Conservation (phyloP, 2,888 invertebrate genomes). For the Acleris literana region DNA sequence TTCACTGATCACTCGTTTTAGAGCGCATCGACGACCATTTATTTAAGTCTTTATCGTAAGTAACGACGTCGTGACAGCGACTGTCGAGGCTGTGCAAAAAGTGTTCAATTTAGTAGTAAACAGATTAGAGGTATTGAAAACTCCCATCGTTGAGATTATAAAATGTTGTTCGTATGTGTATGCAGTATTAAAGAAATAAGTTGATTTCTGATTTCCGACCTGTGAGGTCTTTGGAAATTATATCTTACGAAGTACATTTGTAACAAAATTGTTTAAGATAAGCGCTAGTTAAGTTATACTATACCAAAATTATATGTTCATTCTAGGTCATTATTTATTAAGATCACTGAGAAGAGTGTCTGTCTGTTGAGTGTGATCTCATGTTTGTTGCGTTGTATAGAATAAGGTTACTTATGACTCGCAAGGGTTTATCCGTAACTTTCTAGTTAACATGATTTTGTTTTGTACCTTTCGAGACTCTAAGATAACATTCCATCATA, state of each 20-base stretch:
- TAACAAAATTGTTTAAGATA: conserved; percentile 50
- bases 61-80: conserved; percentile 70
- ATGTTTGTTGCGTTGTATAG: conserved; percentile 63
- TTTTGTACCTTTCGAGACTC: conserved; percentile 61
- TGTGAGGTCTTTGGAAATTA: conserved; percentile 60
- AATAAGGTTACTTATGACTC: conserved; percentile 55
- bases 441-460: conserved; percentile 47
- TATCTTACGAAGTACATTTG: conserved; percentile 54
- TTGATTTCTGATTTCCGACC: conserved; percentile 53
- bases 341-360: conserved; percentile 65
- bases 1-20: conserved; percentile 82
- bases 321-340: conserved; percentile 81
- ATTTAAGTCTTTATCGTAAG: conserved; percentile 73
- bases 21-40: conserved; percentile 79
- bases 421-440: conserved; percentile 66
- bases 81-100: conserved; percentile 81
- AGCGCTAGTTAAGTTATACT: conserved; percentile 68
- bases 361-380: conserved; percentile 74
- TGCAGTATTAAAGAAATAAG: conserved; percentile 66
- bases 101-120: conserved; percentile 79
- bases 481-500: conserved; percentile 71
- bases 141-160: conserved; percentile 80
- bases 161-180: conserved; percentile 63
- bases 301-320: conserved; percentile 77
- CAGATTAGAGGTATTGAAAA: conserved; percentile 69